Base-by-base conservation (phyloP, 23 tunicate species). In the Oikopleura vanhoeffeni region DNA sequence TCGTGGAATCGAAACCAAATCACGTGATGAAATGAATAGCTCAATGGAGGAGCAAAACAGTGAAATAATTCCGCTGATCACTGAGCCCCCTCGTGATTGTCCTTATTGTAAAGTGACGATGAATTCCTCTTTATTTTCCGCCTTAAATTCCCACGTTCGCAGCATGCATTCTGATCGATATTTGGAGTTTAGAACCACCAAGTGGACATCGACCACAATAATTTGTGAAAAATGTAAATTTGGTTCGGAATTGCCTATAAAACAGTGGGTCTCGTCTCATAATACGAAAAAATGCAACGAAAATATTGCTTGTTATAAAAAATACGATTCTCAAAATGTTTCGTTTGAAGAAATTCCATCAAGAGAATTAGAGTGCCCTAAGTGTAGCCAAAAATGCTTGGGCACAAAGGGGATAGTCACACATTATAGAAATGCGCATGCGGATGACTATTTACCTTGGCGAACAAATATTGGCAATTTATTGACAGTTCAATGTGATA, bases 201-300 rank as follows among this genome's bases (percentile, higher is more conserved):
- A 49, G 64, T 49, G 64, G 64, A 49, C 13, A 8, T 13, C 13
- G 64, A 49, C 64, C 13, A 49, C 64, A 24, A 24, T 49, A 24
- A 49, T 49, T 49, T 49, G 64, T 49, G 64, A 49, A 24, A 71
- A 38, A 71, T 71, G 79, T 71, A 71, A 71, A 71, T 71, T 71
- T 38, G 79, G 79, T 38, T 13, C 79, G 32, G 79, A 71, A 32
- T 32, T 71, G 38, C 79, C 79, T 2, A 32, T 71, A 18, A 30
- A 28, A 28, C 36, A 33, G 3, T 71, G 79, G 79, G 36, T 2
- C 2, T 38, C 4, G 2, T 2, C 27, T 18, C 79, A 71, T 32
- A 71, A 33, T 18, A 13, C 38, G 3, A 71, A 71, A 71, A 71
- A 13, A 18, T 71, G 79, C 38, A 71, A 71, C 35, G 79, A 71